A percentile compares a stretch with the other conserved stretches of the same genome.
Conservation (phyloP, 1,140 invertebrate species). For the Metopolophium dirhodum region DNA sequence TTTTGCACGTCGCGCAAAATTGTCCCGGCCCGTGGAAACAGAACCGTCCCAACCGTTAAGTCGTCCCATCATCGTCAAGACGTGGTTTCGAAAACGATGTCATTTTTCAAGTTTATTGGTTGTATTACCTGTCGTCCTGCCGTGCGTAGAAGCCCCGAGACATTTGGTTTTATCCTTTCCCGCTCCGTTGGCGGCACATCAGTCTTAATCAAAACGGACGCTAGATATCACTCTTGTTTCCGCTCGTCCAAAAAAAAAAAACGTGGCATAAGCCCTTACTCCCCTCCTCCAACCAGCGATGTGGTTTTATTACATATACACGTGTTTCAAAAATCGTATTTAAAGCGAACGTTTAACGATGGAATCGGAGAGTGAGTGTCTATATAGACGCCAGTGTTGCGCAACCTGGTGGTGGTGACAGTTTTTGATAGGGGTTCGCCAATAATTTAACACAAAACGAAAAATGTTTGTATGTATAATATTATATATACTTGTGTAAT, state of each 20-base stretch:
- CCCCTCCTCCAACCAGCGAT: neutral
- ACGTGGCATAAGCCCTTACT: neutral
- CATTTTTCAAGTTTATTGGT: conserved; percentile 51
- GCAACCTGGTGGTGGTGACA: no score
- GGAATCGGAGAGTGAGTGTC: neutral
- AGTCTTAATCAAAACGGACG: conserved; percentile 43
- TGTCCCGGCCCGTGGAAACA: neutral
- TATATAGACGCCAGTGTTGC: neutral
- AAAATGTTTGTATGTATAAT: no score
- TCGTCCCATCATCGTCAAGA: conserved; percentile 19
- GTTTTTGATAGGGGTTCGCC: no score
- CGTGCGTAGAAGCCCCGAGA: neutral
- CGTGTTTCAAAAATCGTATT: neutral
- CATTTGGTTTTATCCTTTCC: conserved; percentile 30
- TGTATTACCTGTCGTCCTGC: conserved; percentile 23
- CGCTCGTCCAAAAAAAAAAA: neutral
- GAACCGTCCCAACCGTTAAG: neutral
- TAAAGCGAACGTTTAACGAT: neutral
- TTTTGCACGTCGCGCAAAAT: neutral
- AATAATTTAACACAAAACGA: no score
- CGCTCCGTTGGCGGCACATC: neutral
- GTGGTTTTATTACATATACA: neutral
- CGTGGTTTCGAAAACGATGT: conserved; percentile 35
- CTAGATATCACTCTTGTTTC: conserved; percentile 19
- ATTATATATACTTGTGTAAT: no score